Base-by-base conservation (phyloP, 2,113 vertebrate species). In the Furnarius figulus region DNA sequence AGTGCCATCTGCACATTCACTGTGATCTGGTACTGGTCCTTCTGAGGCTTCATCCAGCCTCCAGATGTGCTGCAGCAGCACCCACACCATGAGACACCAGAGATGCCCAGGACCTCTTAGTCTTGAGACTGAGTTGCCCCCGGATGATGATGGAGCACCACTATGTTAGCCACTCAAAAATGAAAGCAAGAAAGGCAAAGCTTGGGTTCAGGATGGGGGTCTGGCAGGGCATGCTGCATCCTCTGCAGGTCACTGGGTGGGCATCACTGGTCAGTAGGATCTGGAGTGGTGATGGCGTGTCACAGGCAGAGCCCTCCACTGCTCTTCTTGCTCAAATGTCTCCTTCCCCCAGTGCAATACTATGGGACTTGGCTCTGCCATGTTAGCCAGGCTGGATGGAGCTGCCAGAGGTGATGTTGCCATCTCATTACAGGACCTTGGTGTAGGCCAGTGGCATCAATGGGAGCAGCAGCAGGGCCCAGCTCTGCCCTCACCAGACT, bases 401-500 rank as follows among this genome's bases (percentile, higher is more conserved):
- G 35, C 22, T 49, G 20, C 19, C 70, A 59, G 47, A 82, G 70
- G 6, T 37, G 65, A 12, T 8, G 4, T 2, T 88, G 37, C 31
- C 22, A 6, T 47, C 53, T 70, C 55, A 46, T 49, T 53, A 44
- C 22, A 25, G 37, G 58, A 27, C 25, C 42, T 82, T 39, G 6
- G 10, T 37, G 31, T 27, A 84, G 37, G 47, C 28, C 2, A 6
- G 31, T 44, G 23, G 37, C 10, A 8, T 22, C 53, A 68, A 59
- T 0, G 2, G 25, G 55, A 78, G 42, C 31, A 83, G 59, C 63
- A 40, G n/a, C 0, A 2, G 27, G 25, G 12, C 31, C 53, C 39
- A 50, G n/a, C 17, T 49, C 23, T 91, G n/a, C 65, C 46, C 25
- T 58, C 1, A 9, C 47, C 61, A 71, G 40, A 30, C 25, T 86